Evolutionary conservation across 2,113 vertebrate genomes (phyloP).

Genomic region (Petromus typicus): DNA sequence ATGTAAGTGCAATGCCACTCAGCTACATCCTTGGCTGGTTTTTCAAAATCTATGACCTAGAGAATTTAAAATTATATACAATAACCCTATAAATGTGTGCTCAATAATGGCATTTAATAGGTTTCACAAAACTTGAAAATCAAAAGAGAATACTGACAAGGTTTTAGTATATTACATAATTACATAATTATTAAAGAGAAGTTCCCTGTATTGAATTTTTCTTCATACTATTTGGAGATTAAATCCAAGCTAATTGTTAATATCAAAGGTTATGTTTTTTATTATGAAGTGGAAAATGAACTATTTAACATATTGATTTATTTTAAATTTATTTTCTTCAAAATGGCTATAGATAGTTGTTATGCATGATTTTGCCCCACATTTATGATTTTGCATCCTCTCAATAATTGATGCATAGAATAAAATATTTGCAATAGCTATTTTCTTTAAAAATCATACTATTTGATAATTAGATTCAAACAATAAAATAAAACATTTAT

Average conservation of each 20-base stretch:
- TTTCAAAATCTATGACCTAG: neutral
- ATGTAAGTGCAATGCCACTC: no score
- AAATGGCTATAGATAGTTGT: neutral
- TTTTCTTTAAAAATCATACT: neutral
- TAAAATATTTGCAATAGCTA: neutral
- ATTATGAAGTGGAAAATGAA: neutral
- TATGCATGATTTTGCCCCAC: neutral
- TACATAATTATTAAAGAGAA: neutral
- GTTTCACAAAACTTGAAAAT: neutral
- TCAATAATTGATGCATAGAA: neutral
- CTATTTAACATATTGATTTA: neutral
- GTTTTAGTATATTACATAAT: neutral
- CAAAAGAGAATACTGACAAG: neutral
- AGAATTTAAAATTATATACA: neutral
- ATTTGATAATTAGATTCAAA: neutral
- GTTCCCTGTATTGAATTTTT: neutral
- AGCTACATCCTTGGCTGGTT: neutral
- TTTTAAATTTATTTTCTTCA: constrained; percentile 3
- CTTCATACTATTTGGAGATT: neutral
- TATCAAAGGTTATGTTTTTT: neutral
- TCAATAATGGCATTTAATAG: neutral
- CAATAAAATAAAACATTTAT: neutral
- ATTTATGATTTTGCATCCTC: neutral
- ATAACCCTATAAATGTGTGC: neutral
- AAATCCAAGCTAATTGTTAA: neutral